Evolutionary conservation across 1,140 invertebrate genomes (phyloP).

Genomic region (Euglossa dilemma): DNA sequence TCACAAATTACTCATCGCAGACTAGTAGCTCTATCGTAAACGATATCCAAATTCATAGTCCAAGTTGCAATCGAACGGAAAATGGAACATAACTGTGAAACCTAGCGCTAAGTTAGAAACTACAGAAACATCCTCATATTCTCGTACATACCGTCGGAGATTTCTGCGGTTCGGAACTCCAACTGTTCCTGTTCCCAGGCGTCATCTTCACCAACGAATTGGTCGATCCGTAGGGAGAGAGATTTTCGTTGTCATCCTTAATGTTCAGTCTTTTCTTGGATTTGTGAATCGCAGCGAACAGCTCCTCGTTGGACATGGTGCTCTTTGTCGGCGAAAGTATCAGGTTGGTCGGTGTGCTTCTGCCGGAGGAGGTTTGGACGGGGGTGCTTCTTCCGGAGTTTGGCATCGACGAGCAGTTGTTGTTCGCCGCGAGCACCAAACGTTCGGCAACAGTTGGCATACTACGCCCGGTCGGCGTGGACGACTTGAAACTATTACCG

Average conservation of each 20-base stretch:
- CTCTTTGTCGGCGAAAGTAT: conserved; percentile 87
- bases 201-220: conserved; percentile 66
- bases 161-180: conserved; percentile 79
- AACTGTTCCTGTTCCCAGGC: conserved; percentile 77
- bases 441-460: conserved; percentile 71
- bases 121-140: neutral
- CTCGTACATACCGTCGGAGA: conserved; percentile 64
- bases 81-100: too few relatives aligned
- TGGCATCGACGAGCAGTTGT: conserved; percentile 58
- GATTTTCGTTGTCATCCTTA: conserved; percentile 83
- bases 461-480: conserved; percentile 70
- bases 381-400: conserved; percentile 61
- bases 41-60: too few relatives aligned
- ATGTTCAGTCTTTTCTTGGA: conserved; percentile 90
- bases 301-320: conserved; percentile 89
- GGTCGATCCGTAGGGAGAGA: conserved; percentile 83
- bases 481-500: conserved; percentile 72
- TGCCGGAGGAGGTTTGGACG: conserved; percentile 57
- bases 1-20: too few relatives aligned
- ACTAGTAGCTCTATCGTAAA: too few relatives aligned
- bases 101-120: neutral
- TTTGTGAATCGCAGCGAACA: conserved; percentile 90
- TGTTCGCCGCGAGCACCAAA: conserved; percentile 58
- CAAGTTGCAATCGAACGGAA: too few relatives aligned
- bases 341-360: conserved; percentile 75